phyloP scores from a whole-genome alignment of 2,113 vertebrate species.

The Semnornis frantzii region DNA sequence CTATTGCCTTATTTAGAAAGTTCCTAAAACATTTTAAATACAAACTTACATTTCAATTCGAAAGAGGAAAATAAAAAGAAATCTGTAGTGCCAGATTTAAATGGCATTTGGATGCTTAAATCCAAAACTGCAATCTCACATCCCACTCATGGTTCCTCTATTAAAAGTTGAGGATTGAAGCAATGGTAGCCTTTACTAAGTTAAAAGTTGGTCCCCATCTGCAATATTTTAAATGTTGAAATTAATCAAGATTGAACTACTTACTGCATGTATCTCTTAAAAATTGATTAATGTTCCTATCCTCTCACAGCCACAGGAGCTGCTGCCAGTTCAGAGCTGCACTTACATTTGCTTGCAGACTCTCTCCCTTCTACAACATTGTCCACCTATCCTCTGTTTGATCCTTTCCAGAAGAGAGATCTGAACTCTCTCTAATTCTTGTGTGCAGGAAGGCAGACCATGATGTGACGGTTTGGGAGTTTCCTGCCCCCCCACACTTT shows the following conservation, averaged over 20 bases:
- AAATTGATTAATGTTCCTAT: not conserved
- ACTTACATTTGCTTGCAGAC: not conserved
- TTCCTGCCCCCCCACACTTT: too few relatives aligned
- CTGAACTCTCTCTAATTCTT: not conserved
- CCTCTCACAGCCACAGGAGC: not conserved
- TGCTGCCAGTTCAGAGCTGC: not conserved
- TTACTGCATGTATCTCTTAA: not conserved
- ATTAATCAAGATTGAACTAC: not conserved
- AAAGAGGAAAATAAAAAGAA: not conserved
- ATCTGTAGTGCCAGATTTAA: not conserved
- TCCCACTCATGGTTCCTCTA: not conserved
- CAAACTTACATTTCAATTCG: not conserved
- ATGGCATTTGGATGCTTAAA: not conserved
- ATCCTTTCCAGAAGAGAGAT: not conserved
- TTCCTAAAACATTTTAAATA: not conserved
- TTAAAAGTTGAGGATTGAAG: not conserved
- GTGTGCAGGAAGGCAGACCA: not conserved
- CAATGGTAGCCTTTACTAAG: not conserved
- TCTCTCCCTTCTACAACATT: rapidly evolving
- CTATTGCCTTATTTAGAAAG: not conserved
- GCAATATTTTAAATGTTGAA: not conserved
- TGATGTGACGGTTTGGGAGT: too few relatives aligned
- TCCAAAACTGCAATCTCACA: not conserved
- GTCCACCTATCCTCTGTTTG: not conserved
- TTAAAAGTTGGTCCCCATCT: not conserved